Evolutionary conservation across 2,797 vertebrate genomes (phyloP).

Genomic region (Gobio occitaniae): DNA sequence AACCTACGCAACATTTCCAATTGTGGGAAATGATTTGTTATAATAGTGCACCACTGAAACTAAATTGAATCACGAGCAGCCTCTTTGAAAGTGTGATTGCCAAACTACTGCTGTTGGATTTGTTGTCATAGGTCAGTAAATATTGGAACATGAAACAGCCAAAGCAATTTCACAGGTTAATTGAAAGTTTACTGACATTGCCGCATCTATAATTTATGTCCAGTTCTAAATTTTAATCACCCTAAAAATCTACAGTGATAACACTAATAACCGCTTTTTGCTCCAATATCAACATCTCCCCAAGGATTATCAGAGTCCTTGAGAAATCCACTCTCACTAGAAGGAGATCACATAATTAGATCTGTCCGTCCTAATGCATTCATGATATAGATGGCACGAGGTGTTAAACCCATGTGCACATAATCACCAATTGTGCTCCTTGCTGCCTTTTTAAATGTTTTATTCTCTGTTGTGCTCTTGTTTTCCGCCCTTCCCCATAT

Average conservation of each 20-base stretch:
- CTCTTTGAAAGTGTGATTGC: constrained; percentile 35
- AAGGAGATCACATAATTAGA: constrained; percentile 37
- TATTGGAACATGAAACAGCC: not conserved
- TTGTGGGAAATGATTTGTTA: constrained; percentile 55
- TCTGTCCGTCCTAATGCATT: constrained; percentile 20
- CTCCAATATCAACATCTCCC: constrained; percentile 29
- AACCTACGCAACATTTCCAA: constrained; percentile 63
- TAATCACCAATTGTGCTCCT: constrained; percentile 39
- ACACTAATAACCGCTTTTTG: not conserved
- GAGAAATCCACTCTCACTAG: constrained; percentile 28
- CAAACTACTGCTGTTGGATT: constrained; percentile 13
- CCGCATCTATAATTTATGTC: constrained; percentile 4
- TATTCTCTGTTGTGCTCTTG: constrained; percentile 78
- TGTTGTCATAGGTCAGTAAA: constrained; percentile 40
- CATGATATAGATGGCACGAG: not conserved
- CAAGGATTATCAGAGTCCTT: constrained; percentile 12
- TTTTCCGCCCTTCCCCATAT: constrained; percentile 69
- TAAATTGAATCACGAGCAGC: constrained; percentile 26
- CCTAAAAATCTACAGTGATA: constrained; percentile 15
- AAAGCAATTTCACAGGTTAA: constrained; percentile 28
- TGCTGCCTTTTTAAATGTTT: constrained; percentile 72
- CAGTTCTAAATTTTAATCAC: constrained; percentile 10
- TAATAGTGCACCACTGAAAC: constrained; percentile 51
- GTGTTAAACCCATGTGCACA: constrained; percentile 32
- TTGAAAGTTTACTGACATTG: not conserved